phyloP scores from a whole-genome alignment of 1,140 invertebrate genomes.

The Bombus waltoni region DNA sequence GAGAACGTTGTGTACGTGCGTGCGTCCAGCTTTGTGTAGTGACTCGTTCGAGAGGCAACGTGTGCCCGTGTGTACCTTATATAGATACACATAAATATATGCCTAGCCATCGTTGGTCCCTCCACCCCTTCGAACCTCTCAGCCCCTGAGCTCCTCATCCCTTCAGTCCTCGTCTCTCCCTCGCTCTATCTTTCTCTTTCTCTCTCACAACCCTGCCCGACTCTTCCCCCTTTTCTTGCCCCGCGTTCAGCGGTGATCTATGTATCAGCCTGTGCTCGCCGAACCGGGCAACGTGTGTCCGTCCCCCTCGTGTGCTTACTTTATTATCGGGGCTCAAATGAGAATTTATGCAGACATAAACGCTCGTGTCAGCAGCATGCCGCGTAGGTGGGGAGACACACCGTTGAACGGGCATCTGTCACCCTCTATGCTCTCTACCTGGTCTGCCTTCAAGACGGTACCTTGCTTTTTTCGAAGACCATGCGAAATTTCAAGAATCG shows the following conservation, averaged over 20 bases:
- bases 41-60: slow-evolving; percentile 51
- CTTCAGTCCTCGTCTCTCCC: slow-evolving; percentile 18
- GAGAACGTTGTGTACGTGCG: slow-evolving; percentile 39
- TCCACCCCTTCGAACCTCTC: slow-evolving; percentile 37
- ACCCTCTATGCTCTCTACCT: slow-evolving; percentile 58
- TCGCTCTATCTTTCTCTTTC: not conserved
- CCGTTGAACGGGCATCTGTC: slow-evolving; percentile 71
- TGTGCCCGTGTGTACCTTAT: slow-evolving; percentile 52
- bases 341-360: slow-evolving; percentile 81
- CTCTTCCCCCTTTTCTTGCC: slow-evolving; percentile 58
- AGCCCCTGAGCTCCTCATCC: slow-evolving; percentile 38
- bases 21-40: slow-evolving; percentile 42
- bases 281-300: slow-evolving; percentile 73
- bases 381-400: slow-evolving; percentile 73
- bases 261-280: slow-evolving; percentile 72
- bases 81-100: slow-evolving; percentile 59
- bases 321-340: slow-evolving; percentile 81
- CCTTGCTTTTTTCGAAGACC: slow-evolving; percentile 33
- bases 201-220: slow-evolving; percentile 33
- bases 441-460: slow-evolving; percentile 40
- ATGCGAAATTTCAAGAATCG: slow-evolving; percentile 43
- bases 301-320: slow-evolving; percentile 75
- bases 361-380: slow-evolving; percentile 76
- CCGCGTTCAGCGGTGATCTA: slow-evolving; percentile 71
- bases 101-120: slow-evolving; percentile 45